Conservation (phyloP, 2,888 invertebrate species). For the Tipula vernalis region DNA sequence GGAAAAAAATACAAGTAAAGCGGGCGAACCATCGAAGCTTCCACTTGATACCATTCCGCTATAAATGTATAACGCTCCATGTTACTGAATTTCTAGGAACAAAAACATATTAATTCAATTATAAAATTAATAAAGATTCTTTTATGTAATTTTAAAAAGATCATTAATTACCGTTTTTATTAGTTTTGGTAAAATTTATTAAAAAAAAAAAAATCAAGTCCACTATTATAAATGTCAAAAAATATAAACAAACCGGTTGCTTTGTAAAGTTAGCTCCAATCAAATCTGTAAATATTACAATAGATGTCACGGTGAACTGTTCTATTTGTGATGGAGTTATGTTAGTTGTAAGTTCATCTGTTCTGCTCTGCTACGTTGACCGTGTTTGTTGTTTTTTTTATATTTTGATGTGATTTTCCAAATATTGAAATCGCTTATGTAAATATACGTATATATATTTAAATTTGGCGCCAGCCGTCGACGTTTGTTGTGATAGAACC, state of each 20-base stretch:
- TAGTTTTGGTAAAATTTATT: too few relatives aligned
- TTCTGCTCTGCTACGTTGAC: too few relatives aligned
- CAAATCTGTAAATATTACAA: not conserved
- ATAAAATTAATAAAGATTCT: not conserved
- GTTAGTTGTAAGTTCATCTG: too few relatives aligned
- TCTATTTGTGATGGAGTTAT: not conserved
- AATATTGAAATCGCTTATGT: too few relatives aligned
- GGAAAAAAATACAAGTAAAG: conserved; percentile 69
- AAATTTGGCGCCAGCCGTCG: too few relatives aligned
- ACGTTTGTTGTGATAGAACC: not conserved
- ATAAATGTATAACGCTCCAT: conserved; percentile 40
- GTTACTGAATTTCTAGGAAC: not conserved
- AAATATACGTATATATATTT: too few relatives aligned
- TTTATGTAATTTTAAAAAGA: not conserved
- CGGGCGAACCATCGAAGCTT: conserved; percentile 56
- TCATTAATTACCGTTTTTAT: not conserved
- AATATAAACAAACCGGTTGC: not conserved
- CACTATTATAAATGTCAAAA: not conserved
- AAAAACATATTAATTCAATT: not conserved
- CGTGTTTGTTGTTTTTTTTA: too few relatives aligned
- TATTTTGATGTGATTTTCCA: too few relatives aligned
- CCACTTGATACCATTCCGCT: conserved; percentile 80
- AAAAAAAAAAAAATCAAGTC: not conserved
- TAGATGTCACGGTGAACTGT: not conserved
- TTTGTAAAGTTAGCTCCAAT: not conserved